Evolutionary conservation across 2,797 vertebrate species (phyloP), one percentile per base, ranked within the genome.

Genomic region (Microtus agrestis): DNA sequence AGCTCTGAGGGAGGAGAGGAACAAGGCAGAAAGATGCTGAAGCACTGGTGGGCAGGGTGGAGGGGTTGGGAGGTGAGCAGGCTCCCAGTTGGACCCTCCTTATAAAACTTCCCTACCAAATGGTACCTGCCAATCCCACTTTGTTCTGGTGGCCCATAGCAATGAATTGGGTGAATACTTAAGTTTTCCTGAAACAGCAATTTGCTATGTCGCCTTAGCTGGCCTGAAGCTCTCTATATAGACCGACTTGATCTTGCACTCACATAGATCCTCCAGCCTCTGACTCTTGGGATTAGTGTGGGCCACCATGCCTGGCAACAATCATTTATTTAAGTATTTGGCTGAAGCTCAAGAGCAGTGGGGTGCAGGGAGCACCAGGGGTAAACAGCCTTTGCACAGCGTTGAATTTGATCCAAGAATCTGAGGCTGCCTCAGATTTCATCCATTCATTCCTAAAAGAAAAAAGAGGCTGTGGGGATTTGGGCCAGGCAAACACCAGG

Each of bases 341-440:
- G 25, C 15, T 0, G 12, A 43, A 4, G 59, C 51, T 23, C 4
- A 54, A 43, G 74, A 7, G 61, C 46, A 17, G 31, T 17, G 13
- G 10, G 51, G 11, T 21, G 23, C 1, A 19, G 81, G 14, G 10
- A 5, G 6, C 6, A 3, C 19, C 5, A 81, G 29, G 17, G 48
- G 31, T 1, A 1, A 34, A 37, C 7, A 25, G 29, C 21, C 34
- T 27, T 37, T 54, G 77, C 91, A 63, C 0, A 10, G 31, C 10
- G 48, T 48, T 48, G 69, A 29, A 0, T 46, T 23, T 51, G 4
- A 23, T 34, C 25, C 5, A 34, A 67, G 40, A 43, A 56, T 2
- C 0, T 63, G 6, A 59, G 13, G 6, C 1, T 3, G 13, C 6
- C 5, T 1, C 19, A 8, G 74, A 43, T 1, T 54, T 51, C 0